phyloP scores from a whole-genome alignment of 2,113 vertebrate species.

The Cairina moschata region DNA sequence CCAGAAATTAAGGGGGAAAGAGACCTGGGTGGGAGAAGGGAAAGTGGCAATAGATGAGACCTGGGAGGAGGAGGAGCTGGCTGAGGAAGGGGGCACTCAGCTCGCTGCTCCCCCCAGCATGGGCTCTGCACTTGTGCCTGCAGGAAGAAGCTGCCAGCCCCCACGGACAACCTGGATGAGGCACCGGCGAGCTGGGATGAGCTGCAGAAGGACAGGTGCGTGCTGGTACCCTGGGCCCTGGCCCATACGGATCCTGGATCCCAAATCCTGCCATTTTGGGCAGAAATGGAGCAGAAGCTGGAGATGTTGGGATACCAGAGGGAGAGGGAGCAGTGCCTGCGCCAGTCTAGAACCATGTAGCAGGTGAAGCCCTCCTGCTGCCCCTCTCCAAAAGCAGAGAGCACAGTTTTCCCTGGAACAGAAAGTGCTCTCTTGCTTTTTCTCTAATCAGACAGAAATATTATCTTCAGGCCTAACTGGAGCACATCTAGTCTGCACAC shows the following conservation, averaged over 20 bases:
- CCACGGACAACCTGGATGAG: constrained; percentile 60
- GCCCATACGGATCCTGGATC: neutral
- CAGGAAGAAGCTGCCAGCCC: constrained; percentile 61
- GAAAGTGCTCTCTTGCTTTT: neutral
- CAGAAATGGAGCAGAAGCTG: neutral
- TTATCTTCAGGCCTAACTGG: neutral
- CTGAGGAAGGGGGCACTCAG: neutral
- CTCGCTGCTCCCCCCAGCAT: neutral
- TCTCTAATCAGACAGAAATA: neutral
- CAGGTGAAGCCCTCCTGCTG: neutral
- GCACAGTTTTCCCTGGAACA: neutral
- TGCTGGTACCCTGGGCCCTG: fast-evolving
- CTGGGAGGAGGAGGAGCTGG: neutral
- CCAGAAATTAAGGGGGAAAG: neutral
- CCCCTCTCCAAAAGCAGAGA: fast-evolving
- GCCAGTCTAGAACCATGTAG: fast-evolving
- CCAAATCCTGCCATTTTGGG: neutral
- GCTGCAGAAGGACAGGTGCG: neutral
- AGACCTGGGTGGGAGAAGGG: neutral
- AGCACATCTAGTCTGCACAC: neutral
- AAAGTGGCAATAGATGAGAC: neutral
- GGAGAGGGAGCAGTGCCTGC: neutral
- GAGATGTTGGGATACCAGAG: neutral
- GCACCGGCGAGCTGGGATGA: constrained; percentile 2
- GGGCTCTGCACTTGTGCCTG: neutral